Evolutionary conservation across 2,888 invertebrate genomes (phyloP).

Genomic region (Strigamia transsilvanica): DNA sequence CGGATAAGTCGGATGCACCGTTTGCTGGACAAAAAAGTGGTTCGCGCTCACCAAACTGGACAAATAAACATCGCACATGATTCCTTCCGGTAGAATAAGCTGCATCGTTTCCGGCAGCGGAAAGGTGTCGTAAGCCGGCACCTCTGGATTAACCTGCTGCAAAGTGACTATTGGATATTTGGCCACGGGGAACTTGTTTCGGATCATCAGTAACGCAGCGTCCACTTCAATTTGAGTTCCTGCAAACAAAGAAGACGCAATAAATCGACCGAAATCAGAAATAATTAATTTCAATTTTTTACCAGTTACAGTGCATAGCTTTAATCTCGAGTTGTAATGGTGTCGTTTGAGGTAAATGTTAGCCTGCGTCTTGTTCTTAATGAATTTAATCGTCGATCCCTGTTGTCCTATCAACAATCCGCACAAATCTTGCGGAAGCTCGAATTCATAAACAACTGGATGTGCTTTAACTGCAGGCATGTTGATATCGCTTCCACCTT

Average conservation of each 20-base stretch:
- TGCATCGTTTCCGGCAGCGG: slow-evolving; percentile 62
- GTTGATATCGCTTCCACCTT: slow-evolving; percentile 74
- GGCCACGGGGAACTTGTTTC: slow-evolving; percentile 82
- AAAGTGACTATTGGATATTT: slow-evolving; percentile 82
- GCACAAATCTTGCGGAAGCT: slow-evolving; percentile 71
- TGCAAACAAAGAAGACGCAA: slow-evolving; percentile 60
- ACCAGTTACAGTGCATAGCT: slow-evolving; percentile 87
- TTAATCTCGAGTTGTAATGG: slow-evolving; percentile 76
- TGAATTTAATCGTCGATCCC: slow-evolving; percentile 81
- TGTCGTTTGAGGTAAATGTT: slow-evolving; percentile 81
- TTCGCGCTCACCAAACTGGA: slow-evolving; percentile 86
- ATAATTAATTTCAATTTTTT: slow-evolving; percentile 57
- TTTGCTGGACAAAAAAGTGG: slow-evolving; percentile 94
- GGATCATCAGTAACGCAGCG: slow-evolving; percentile 82
- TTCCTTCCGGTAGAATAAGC: slow-evolving; percentile 87
- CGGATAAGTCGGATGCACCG: slow-evolving; percentile 91
- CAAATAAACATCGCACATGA: slow-evolving; percentile 91
- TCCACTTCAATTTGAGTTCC: slow-evolving; percentile 81
- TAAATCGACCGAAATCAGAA: background rate
- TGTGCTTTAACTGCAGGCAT: slow-evolving; percentile 40
- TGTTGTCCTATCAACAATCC: slow-evolving; percentile 87
- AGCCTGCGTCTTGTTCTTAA: slow-evolving; percentile 79
- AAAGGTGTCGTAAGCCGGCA: background rate
- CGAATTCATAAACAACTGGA: slow-evolving; percentile 62
- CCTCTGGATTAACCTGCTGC: slow-evolving; percentile 67